phyloP scores from a whole-genome alignment of 2,888 invertebrate genomes.

The Archips xylosteana region DNA sequence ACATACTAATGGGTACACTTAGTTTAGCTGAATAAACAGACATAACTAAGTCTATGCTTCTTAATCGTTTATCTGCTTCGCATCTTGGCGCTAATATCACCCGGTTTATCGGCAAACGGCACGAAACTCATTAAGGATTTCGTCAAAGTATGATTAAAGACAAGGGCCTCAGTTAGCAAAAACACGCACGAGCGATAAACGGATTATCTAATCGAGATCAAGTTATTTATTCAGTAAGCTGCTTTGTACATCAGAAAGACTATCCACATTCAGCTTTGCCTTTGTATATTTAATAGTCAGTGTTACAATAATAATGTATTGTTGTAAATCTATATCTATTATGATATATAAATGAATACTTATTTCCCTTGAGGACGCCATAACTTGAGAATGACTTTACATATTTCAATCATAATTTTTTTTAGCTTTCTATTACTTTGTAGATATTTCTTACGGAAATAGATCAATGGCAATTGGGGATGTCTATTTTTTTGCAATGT shows the following conservation, averaged over 20 bases:
- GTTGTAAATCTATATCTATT: not conserved
- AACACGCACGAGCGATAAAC: slow-evolving; percentile 18
- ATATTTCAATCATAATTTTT: too few species aligned
- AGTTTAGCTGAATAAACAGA: not conserved
- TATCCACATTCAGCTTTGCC: not conserved
- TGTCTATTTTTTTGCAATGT: too few species aligned
- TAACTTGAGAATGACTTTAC: too few species aligned
- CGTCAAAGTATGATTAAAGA: slow-evolving; percentile 22
- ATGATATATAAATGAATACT: not conserved
- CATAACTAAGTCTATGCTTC: not conserved
- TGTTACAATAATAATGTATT: not conserved
- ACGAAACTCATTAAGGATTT: slow-evolving; percentile 29
- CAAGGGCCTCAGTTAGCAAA: slow-evolving; percentile 21
- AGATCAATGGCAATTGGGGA: too few species aligned
- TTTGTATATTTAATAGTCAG: not conserved
- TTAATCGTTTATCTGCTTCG: slow-evolving; percentile 9
- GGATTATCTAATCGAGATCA: slow-evolving; percentile 15
- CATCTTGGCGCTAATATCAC: slow-evolving; percentile 17
- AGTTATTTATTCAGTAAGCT: slow-evolving; percentile 23
- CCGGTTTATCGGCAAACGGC: slow-evolving; percentile 16
- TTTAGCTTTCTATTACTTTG: too few species aligned
- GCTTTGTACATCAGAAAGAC: slow-evolving; percentile 10
- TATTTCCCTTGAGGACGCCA: too few species aligned
- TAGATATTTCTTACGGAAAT: too few species aligned
- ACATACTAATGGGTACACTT: too few species aligned